phyloP scores from a whole-genome alignment of 2,113 vertebrate genomes.

The Gorsachius goisagi region DNA sequence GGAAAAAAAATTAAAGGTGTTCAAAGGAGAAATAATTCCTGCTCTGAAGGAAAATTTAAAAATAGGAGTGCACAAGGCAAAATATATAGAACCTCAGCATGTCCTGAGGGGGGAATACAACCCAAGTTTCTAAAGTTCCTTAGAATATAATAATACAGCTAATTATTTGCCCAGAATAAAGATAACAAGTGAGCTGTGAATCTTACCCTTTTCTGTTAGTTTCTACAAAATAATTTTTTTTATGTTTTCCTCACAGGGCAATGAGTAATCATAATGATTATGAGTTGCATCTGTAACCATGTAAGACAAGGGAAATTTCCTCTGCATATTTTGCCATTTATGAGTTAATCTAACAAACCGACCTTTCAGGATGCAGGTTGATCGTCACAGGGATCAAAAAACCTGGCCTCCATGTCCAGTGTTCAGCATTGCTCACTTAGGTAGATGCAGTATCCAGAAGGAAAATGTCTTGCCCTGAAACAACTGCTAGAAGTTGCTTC shows the following conservation, averaged over 20 bases:
- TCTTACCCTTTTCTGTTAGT: background rate
- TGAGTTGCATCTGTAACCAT: background rate
- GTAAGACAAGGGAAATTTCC: background rate
- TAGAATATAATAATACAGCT: constrained; percentile 8
- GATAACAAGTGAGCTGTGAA: background rate
- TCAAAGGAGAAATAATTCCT: constrained; percentile 30
- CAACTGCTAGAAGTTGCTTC: background rate
- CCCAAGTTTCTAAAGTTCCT: background rate
- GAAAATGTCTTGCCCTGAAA: background rate
- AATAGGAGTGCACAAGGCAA: background rate
- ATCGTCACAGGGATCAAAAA: background rate
- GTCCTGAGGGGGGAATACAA: background rate
- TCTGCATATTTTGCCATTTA: background rate
- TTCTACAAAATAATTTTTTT: constrained; percentile 21
- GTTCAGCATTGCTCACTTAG: background rate
- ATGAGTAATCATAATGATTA: constrained; percentile 41
- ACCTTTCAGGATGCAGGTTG: background rate
- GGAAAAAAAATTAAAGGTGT: background rate
- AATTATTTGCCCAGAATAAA: constrained; percentile 40
- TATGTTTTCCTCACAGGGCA: constrained; percentile 28
- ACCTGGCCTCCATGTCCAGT: background rate
- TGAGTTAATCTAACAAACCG: background rate
- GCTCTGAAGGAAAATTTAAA: constrained; percentile 19
- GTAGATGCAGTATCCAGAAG: background rate
- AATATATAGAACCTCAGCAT: background rate